These are phyloP conservation scores for Clarias laeviceps DNA, from an alignment of 2,797 vertebrate species.

Conservation along the genomic window DNA sequence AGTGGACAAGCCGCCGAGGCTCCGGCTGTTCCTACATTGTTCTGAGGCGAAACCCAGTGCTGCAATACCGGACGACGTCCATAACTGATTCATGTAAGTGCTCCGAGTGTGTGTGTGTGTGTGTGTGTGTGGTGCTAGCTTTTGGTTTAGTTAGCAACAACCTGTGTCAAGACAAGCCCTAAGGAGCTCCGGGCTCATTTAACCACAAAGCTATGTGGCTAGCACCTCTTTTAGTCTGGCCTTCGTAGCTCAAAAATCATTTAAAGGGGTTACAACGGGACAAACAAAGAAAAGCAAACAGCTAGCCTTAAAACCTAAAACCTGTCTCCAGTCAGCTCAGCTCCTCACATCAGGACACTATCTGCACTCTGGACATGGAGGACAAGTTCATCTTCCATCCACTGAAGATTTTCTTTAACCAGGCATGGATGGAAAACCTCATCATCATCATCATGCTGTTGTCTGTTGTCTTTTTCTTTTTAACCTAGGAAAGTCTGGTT, in stretches of 20 bases:
- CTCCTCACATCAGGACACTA: no score
- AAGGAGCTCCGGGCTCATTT: conserved; percentile 8
- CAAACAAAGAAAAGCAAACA: neutral
- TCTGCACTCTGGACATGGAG: neutral
- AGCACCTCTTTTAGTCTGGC: conserved; percentile 3
- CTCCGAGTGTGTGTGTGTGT: neutral
- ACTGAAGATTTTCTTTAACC: neutral
- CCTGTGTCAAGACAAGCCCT: conserved; percentile 28
- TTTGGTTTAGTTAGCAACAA: conserved; percentile 37
- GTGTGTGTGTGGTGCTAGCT: conserved; percentile 10
- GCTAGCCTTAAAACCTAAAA: neutral
- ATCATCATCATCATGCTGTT: neutral
- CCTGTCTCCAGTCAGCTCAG: neutral
- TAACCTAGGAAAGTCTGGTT: conserved; percentile 44
- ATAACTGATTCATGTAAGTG: conserved; percentile 62
- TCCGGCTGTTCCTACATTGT: conserved; percentile 50
- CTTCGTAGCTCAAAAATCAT: neutral
- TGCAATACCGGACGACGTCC: conserved; percentile 57
- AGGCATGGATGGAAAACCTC: conserved; percentile 5
- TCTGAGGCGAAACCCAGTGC: conserved; percentile 55
- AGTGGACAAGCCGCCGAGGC: conserved; percentile 51
- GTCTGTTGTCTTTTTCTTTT: conserved; percentile 33
- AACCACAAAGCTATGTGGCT: conserved; percentile 31
- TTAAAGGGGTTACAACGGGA: neutral
- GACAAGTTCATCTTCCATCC: neutral